Conservation (phyloP, 2,797 vertebrate genomes). For the Sternarchorhynchus goeldii region DNA sequence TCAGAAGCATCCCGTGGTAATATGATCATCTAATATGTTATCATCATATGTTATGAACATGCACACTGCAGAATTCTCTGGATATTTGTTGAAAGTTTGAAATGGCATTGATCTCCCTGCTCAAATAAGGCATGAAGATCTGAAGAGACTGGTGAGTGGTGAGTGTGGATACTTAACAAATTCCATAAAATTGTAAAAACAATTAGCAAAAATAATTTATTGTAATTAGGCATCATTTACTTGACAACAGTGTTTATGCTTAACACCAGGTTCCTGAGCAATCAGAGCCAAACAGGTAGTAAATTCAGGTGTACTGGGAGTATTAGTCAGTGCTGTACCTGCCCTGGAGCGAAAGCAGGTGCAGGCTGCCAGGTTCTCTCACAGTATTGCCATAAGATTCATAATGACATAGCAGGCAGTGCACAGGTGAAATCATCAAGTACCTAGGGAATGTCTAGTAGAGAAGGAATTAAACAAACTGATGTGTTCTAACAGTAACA, state of each 20-base stretch:
- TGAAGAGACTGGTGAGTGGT: not conserved
- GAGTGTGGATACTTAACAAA: not conserved
- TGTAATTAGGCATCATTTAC: not conserved
- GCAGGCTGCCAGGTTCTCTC: conserved; percentile 11
- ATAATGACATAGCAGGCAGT: conserved; percentile 40
- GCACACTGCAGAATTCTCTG: conserved; percentile 7
- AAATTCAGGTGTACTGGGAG: not conserved
- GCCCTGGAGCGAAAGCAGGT: conserved; percentile 26
- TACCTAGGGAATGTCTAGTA: conserved; percentile 9
- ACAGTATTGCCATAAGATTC: conserved; percentile 7
- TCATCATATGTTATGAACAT: conserved; percentile 49
- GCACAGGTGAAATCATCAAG: conserved; percentile 10
- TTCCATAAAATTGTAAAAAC: not conserved
- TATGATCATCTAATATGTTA: conserved; percentile 56
- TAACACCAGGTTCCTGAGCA: too few relatives aligned
- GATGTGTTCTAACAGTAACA: too few relatives aligned
- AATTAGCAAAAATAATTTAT: not conserved
- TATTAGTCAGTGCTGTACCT: conserved; percentile 14
- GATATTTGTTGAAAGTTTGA: conserved; percentile 16
- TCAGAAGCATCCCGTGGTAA: conserved; percentile 59
- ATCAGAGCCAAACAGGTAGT: not conserved
- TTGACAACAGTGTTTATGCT: too few relatives aligned
- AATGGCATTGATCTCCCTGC: conserved; percentile 25
- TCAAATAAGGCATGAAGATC: not conserved
- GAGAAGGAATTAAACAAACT: too few relatives aligned